phyloP scores from a whole-genome alignment of 2,888 invertebrate species.

The Trilocha varians region DNA sequence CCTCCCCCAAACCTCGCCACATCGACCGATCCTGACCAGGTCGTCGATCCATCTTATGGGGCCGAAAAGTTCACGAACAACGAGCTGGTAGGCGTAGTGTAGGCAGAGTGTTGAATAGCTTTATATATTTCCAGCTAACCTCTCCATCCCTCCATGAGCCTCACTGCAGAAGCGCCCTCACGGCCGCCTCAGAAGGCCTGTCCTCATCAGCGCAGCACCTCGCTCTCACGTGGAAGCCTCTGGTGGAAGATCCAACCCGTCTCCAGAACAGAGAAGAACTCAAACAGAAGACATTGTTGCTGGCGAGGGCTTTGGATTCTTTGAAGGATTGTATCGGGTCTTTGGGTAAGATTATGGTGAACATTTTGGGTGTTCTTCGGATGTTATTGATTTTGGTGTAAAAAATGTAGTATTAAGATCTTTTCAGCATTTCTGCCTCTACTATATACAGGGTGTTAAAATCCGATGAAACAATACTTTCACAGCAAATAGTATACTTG shows the following conservation, averaged over 20 bases:
- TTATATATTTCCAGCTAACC: slow-evolving; percentile 28
- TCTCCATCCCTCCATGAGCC: slow-evolving; percentile 45
- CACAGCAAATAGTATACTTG: too few relatives aligned
- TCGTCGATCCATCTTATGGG: too few relatives aligned
- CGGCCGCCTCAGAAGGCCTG: slow-evolving; percentile 35
- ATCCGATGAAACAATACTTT: too few relatives aligned
- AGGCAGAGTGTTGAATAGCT: neutral
- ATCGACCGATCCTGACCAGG: too few relatives aligned
- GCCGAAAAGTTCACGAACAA: too few relatives aligned
- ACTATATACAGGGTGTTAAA: too few relatives aligned
- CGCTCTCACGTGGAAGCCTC: slow-evolving; percentile 26
- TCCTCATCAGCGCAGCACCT: slow-evolving; percentile 30
- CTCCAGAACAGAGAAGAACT: neutral
- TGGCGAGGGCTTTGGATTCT: slow-evolving; percentile 38
- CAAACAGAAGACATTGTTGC: slow-evolving; percentile 20
- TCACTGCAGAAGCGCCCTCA: slow-evolving; percentile 51
- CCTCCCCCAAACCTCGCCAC: too few relatives aligned
- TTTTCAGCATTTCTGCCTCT: too few relatives aligned
- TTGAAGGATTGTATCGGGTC: slow-evolving; percentile 30
- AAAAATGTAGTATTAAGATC: too few relatives aligned
- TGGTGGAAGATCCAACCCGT: slow-evolving; percentile 24
- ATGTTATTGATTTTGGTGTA: too few relatives aligned
- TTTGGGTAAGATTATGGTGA: slow-evolving; percentile 16
- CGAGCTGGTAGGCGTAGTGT: neutral
- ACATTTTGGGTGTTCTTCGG: too few relatives aligned